Evolutionary conservation across 2,113 vertebrate genomes (phyloP).

Genomic region (Ancistrus triradiatus): DNA sequence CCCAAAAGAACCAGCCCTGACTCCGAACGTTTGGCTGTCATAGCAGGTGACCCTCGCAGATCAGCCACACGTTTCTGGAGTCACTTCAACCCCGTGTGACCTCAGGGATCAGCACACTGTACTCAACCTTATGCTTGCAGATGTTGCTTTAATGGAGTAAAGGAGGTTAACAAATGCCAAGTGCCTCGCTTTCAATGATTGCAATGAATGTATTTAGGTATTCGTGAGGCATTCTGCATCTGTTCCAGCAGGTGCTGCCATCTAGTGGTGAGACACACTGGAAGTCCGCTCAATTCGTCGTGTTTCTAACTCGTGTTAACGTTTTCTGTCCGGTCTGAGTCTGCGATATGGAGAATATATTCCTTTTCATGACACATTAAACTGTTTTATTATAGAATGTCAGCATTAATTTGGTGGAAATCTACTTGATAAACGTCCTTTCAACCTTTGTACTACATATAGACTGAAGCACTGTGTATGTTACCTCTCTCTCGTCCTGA

Average conservation of each 20-base stretch:
- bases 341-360: too few species aligned
- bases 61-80: slow-evolving; percentile 16
- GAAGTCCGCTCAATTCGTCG: too few species aligned
- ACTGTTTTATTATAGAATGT: too few species aligned
- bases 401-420: too few species aligned
- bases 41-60: slow-evolving; percentile 9
- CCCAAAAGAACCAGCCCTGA: too few species aligned
- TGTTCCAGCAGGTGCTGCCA: slow-evolving; percentile 54
- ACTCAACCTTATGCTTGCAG: background rate
- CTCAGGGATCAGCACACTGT: background rate
- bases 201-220: too few species aligned
- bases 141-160: background rate
- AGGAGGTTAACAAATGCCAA: background rate
- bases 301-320: too few species aligned
- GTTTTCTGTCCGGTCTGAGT: too few species aligned
- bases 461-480: too few species aligned
- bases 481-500: background rate
- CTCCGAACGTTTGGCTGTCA: slow-evolving; percentile 47
- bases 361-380: too few species aligned
- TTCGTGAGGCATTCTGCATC: slow-evolving; percentile 20
- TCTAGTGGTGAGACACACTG: slow-evolving; percentile 47
- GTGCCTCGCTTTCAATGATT: background rate
- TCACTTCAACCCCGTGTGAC: slow-evolving; percentile 14
- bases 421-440: too few species aligned
- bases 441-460: too few species aligned